phyloP scores from a whole-genome alignment of 1,140 invertebrate genomes.

The Drosophila arawakana region DNA sequence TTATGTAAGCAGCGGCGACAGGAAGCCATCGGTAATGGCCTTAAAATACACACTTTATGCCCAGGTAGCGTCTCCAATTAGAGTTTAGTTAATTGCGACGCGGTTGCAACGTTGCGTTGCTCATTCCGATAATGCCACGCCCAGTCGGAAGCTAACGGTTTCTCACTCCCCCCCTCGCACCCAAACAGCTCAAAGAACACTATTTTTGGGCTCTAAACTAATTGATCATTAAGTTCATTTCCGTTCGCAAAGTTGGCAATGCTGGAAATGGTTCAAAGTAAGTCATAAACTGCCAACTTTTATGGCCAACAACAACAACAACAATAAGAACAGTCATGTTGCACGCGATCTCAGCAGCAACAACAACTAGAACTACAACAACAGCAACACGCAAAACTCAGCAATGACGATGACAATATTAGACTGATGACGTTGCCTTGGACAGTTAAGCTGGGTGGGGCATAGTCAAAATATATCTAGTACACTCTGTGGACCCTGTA shows the following conservation, averaged over 20 bases:
- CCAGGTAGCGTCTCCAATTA: conserved; percentile 71
- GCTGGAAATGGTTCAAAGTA: conserved; percentile 55
- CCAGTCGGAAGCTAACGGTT: conserved; percentile 75
- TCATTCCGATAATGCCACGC: conserved; percentile 54
- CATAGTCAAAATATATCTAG: conserved; percentile 31
- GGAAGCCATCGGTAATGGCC: conserved; percentile 80
- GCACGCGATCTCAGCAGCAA: conserved; percentile 60
- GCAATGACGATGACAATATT: conserved; percentile 35
- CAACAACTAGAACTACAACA: conserved; percentile 55
- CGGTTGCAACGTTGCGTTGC: conserved; percentile 55
- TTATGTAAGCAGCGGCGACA: conserved; percentile 64
- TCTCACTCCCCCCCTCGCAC: background rate
- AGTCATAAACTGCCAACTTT: conserved; percentile 78
- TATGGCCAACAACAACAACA: conserved; percentile 65
- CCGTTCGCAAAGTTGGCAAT: conserved; percentile 60
- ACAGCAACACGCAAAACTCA: conserved; percentile 29
- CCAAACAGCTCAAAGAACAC: background rate
- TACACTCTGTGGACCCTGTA: background rate
- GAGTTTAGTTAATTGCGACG: conserved; percentile 75
- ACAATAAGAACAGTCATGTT: conserved; percentile 63
- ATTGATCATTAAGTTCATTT: conserved; percentile 82
- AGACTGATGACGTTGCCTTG: conserved; percentile 40
- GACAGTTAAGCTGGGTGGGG: conserved; percentile 27
- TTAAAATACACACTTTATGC: conserved; percentile 82
- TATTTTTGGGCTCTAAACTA: conserved; percentile 55